A percentile compares a stretch with the other conserved stretches of the same genome.
These are phyloP conservation scores for Hylomyscus alleni DNA, from an alignment of 2,797 vertebrate species.

Conservation along the genomic window DNA sequence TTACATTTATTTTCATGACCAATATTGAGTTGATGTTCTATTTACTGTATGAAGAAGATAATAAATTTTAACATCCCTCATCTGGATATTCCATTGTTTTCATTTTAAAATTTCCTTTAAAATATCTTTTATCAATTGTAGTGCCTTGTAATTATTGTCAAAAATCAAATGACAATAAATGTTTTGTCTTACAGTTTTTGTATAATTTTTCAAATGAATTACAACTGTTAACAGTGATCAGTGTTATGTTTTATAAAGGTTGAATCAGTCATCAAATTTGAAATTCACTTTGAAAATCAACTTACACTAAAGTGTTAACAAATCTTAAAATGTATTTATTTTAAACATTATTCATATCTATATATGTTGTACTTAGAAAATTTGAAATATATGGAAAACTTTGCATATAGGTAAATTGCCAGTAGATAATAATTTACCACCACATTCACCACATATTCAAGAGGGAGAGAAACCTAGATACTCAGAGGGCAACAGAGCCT, in stretches of 20 bases:
- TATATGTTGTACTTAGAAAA: neutral
- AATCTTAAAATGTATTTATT: neutral
- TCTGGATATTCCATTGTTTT: neutral
- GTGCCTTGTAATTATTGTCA: neutral
- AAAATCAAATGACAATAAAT: neutral
- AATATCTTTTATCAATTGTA: neutral
- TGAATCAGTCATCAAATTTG: neutral
- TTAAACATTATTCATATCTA: neutral
- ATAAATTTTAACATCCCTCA: neutral
- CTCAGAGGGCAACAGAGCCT: neutral
- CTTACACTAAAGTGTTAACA: constrained; percentile 36
- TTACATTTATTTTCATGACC: neutral
- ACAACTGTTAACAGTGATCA: neutral
- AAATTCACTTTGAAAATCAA: constrained; percentile 10
- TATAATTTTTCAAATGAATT: neutral
- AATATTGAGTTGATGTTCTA: neutral
- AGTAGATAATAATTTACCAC: neutral
- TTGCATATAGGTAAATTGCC: neutral
- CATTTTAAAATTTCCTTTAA: neutral
- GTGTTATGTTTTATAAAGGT: neutral
- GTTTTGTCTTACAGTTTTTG: neutral
- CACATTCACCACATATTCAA: neutral
- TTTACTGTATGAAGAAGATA: neutral
- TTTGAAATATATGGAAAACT: neutral
- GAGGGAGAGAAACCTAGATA: neutral